A percentile compares a stretch with the other conserved stretches of the same genome.
phyloP scores from a whole-genome alignment of 1,140 invertebrate species.

The Gonatopus flavifemur region DNA sequence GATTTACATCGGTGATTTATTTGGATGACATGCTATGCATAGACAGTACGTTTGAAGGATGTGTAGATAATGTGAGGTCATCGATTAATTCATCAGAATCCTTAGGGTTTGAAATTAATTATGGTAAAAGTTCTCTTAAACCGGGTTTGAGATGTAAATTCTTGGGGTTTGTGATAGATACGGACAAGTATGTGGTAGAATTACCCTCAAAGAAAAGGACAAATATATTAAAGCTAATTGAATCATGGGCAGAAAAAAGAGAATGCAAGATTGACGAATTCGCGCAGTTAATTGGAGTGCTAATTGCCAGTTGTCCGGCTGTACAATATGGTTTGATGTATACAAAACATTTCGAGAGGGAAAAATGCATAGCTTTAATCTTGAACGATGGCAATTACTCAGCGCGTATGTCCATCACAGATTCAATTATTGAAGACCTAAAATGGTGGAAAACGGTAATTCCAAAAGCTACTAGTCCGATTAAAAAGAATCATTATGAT shows the following conservation, averaged over 20 bases:
- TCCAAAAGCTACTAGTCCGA: too few relatives aligned
- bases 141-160: conserved; percentile 16
- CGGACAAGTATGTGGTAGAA: conserved; percentile 11
- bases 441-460: too few relatives aligned
- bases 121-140: conserved; percentile 15
- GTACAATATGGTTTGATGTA: too few relatives aligned
- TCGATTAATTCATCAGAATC: conserved; percentile 17
- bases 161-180: conserved; percentile 32
- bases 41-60: conserved; percentile 1
- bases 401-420: too few relatives aligned
- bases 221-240: conserved; percentile 4
- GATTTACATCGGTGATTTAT: too few relatives aligned
- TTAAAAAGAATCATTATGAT: too few relatives aligned
- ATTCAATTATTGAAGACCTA: too few relatives aligned
- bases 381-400: too few relatives aligned
- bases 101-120: conserved; percentile 32
- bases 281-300: too few relatives aligned
- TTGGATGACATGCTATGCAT: too few relatives aligned
- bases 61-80: conserved; percentile 7
- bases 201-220: conserved; percentile 21
- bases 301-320: conserved; percentile 28
- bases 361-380: too few relatives aligned
- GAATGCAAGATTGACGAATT: conserved; percentile 29
- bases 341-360: too few relatives aligned
- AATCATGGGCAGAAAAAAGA: conserved; percentile 4